Percentiles rank a stretch among this genome's conserved stretches.
Evolutionary conservation across 2,888 invertebrate genomes (phyloP).

Genomic region (Torymus texanus): DNA sequence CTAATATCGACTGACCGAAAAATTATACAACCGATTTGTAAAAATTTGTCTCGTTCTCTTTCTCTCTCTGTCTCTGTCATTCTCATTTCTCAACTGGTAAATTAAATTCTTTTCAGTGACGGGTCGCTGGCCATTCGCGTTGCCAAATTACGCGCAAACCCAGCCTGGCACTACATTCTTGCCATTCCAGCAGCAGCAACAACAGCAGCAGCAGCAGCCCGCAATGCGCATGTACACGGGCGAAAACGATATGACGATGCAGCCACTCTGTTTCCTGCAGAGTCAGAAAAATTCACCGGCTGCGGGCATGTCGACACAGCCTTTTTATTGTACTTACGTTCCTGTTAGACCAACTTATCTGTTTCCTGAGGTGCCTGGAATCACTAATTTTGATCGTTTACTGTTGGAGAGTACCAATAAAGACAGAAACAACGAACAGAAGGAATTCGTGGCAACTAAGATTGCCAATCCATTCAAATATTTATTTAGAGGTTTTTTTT

Average conservation of each 20-base stretch:
- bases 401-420: background rate
- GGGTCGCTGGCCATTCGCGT: constrained; percentile 2
- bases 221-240: constrained; percentile 38
- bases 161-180: constrained; percentile 12
- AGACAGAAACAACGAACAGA: background rate
- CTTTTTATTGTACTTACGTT: constrained; percentile 66
- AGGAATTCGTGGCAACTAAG: background rate
- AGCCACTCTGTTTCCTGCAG: constrained; percentile 31
- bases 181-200: constrained; percentile 39
- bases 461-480: background rate
- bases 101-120: constrained; percentile 43
- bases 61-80: background rate
- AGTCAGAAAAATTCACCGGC: constrained; percentile 20
- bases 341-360: constrained; percentile 63
- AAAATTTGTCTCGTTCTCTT: background rate
- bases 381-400: constrained; percentile 52
- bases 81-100: constrained; percentile 17
- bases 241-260: constrained; percentile 55
- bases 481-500: constrained; percentile 10
- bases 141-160: constrained; percentile 51
- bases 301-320: background rate
- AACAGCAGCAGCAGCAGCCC: constrained; percentile 35
- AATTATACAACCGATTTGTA: too few species aligned
- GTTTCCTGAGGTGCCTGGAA: constrained; percentile 61
- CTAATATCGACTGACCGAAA: too few species aligned